Percentiles rank a stretch among this genome's conserved stretches.
phyloP scores from a whole-genome alignment of 1,140 invertebrate genomes.

The Scylla paramamosain region DNA sequence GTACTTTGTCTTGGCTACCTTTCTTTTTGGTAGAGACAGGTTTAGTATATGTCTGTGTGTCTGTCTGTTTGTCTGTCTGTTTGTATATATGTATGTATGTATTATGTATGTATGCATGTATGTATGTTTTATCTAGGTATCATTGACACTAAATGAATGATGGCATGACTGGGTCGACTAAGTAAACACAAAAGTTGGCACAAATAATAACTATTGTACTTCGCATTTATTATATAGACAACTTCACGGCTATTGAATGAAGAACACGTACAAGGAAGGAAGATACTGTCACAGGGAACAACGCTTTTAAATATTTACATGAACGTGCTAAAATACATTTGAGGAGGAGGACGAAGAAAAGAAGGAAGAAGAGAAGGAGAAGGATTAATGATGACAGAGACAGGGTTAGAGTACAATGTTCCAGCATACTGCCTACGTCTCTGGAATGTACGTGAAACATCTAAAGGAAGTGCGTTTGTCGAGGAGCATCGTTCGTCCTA shows the following conservation, averaged over 20 bases:
- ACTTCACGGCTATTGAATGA: neutral
- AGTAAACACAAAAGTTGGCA: neutral
- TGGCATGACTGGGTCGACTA: neutral
- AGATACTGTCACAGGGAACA: neutral
- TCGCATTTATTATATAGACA: neutral
- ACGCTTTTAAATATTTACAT: slow-evolving; percentile 15
- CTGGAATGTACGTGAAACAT: slow-evolving; percentile 16
- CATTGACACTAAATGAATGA: neutral
- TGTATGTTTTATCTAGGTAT: no score
- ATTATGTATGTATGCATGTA: no score
- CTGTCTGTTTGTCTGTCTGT: no score
- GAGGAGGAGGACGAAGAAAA: neutral
- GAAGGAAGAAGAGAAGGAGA: neutral
- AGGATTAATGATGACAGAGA: neutral
- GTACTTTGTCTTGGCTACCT: no score
- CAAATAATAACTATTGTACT: slow-evolving; percentile 15
- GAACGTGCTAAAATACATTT: neutral
- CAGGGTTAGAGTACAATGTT: neutral
- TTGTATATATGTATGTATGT: no score
- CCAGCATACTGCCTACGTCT: slow-evolving; percentile 1
- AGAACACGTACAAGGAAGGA: neutral
- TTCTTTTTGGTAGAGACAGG: no score
- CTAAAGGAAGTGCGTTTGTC: neutral
- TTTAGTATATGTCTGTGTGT: no score
- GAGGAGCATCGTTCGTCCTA: slow-evolving; percentile 1